phyloP scores from a whole-genome alignment of 2,113 vertebrate genomes.

The Fregetta grallaria region DNA sequence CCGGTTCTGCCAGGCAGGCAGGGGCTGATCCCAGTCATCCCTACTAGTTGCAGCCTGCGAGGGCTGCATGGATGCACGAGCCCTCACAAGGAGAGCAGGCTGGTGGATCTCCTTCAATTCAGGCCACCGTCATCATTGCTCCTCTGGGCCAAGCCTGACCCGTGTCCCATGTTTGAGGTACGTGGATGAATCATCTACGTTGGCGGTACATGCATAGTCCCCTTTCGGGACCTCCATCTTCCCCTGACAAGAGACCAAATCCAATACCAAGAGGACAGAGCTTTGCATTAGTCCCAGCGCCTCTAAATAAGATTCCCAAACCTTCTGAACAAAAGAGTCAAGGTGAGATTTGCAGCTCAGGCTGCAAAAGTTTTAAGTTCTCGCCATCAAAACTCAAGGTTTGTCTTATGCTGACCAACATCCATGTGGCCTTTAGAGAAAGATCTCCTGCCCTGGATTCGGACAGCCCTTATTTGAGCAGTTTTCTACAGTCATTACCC shows the following conservation, averaged over 20 bases:
- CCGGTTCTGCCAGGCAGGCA: not conserved
- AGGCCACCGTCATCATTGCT: not conserved
- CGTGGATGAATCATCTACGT: no score
- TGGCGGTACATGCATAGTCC: not conserved
- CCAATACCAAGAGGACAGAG: no score
- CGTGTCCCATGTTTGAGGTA: no score
- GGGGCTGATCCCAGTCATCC: not conserved
- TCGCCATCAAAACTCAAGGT: not conserved
- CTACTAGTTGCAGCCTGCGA: no score
- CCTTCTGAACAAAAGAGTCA: not conserved
- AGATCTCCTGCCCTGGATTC: not conserved
- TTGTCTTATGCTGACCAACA: not conserved
- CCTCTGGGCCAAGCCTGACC: not conserved
- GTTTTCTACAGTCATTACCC: not conserved
- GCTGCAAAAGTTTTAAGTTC: not conserved
- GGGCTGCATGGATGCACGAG: not conserved
- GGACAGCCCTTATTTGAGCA: not conserved
- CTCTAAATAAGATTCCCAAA: not conserved
- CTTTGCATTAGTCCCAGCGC: not conserved
- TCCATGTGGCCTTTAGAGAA: not conserved
- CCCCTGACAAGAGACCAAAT: not conserved
- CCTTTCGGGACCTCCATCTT: not conserved
- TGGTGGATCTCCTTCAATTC: not conserved
- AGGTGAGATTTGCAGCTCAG: not conserved
- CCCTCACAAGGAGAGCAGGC: no score